Percentiles rank a stretch among this genome's conserved stretches.
Conservation (phyloP, 2,113 vertebrate genomes). For the Pristiophorus japonicus region DNA sequence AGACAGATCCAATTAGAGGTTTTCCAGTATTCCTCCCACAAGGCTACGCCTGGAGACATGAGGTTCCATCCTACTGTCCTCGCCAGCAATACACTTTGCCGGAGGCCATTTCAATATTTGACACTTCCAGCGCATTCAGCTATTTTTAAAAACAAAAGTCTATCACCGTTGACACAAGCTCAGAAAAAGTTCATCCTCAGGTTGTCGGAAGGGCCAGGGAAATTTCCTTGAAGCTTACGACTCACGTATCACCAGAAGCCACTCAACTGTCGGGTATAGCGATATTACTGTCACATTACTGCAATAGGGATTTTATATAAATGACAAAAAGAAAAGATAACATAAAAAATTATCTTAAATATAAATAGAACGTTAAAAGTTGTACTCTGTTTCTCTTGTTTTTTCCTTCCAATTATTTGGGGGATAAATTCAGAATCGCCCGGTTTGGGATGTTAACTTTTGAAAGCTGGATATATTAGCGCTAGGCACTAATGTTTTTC, state of each 20-base stretch:
- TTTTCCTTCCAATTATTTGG: neutral
- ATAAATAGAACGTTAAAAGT: neutral
- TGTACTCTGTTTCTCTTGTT: neutral
- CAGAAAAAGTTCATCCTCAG: too few relatives aligned
- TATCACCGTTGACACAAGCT: too few relatives aligned
- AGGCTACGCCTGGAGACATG: too few relatives aligned
- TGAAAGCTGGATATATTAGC: too few relatives aligned
- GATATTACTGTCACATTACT: neutral
- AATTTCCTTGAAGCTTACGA: neutral
- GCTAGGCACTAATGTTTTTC: too few relatives aligned
- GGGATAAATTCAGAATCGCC: too few relatives aligned
- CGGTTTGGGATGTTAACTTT: too few relatives aligned
- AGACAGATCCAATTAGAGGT: too few relatives aligned
- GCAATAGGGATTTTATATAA: neutral
- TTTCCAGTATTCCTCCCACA: neutral
- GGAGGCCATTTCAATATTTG: constrained; percentile 10
- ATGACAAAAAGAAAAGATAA: neutral
- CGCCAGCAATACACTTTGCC: neutral
- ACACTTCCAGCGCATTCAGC: neutral
- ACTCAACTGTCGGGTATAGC: neutral
- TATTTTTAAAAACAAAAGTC: neutral
- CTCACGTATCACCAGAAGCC: neutral
- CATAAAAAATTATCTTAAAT: neutral
- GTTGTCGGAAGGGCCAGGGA: neutral
- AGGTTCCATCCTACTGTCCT: neutral